Percentiles rank a stretch among this genome's conserved stretches.
These are phyloP conservation scores for Xestia sexstrigata DNA, from an alignment of 2,888 invertebrate species.

Conservation along the genomic window DNA sequence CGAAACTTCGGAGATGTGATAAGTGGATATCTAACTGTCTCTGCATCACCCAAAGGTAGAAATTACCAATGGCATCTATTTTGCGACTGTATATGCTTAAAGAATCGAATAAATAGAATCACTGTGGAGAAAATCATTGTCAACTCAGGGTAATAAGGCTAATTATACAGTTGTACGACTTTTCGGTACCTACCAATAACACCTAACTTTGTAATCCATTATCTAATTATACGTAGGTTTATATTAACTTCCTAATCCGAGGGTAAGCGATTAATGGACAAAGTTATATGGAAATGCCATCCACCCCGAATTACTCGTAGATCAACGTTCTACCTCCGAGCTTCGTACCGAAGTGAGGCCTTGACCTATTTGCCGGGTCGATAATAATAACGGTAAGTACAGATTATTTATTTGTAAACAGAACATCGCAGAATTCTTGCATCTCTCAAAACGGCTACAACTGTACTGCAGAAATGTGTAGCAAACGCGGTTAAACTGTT, in stretches of 20 bases:
- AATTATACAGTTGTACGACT: too few species aligned
- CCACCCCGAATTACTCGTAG: conserved; percentile 57
- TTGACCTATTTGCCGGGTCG: conserved; percentile 56
- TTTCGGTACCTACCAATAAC: neutral
- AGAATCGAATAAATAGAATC: neutral
- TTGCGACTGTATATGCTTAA: neutral
- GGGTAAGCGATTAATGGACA: conserved; percentile 54
- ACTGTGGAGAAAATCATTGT: too few species aligned
- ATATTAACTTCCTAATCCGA: conserved; percentile 40
- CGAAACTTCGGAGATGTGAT: neutral
- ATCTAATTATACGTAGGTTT: conserved; percentile 45
- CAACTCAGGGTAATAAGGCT: too few species aligned
- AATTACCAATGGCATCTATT: neutral
- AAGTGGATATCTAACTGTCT: neutral
- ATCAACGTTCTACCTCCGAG: conserved; percentile 52
- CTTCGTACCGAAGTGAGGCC: conserved; percentile 45
- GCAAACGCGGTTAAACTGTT: conserved; percentile 44
- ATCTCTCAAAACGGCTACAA: conserved; percentile 9
- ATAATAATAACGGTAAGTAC: conserved; percentile 45
- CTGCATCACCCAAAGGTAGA: neutral
- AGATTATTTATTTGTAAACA: conserved; percentile 26
- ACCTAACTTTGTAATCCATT: conserved; percentile 44
- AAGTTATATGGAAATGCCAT: conserved; percentile 61
- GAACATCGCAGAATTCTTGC: conserved; percentile 2
- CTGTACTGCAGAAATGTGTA: conserved; percentile 28